phyloP scores from a whole-genome alignment of 2,113 vertebrate genomes.

The Seriola dumerili region DNA sequence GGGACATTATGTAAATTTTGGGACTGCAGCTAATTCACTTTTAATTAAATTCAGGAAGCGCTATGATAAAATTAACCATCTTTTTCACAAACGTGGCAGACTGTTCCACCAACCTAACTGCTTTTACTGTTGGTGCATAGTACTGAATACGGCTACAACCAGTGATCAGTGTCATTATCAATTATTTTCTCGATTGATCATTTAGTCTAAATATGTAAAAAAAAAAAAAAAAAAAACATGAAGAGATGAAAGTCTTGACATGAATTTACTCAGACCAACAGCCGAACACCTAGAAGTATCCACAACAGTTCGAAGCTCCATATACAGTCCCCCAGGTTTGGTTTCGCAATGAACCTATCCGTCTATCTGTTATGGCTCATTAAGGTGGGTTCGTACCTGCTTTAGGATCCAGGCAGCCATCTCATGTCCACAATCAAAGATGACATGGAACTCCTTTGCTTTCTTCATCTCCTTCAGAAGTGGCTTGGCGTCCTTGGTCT shows the following conservation, averaged over 20 bases:
- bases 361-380: slow-evolving; percentile 20
- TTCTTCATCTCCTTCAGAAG: slow-evolving; percentile 99
- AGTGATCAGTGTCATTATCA: neutral
- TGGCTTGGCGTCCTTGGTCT: slow-evolving; percentile 98
- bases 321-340: neutral
- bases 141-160: neutral
- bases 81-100: slow-evolving; percentile 21
- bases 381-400: slow-evolving; percentile 85
- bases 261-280: too few species aligned
- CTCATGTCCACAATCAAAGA: slow-evolving; percentile 98
- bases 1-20: slow-evolving; percentile 47
- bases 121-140: neutral
- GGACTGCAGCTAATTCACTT: slow-evolving; percentile 42
- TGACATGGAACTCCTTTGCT: slow-evolving; percentile 97
- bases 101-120: neutral
- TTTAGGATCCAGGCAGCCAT: slow-evolving; percentile 98
- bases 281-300: neutral
- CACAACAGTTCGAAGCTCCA: neutral
- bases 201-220: neutral
- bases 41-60: slow-evolving; percentile 42
- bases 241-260: too few species aligned
- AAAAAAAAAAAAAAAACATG: neutral
- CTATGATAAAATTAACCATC: slow-evolving; percentile 29
- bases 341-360: neutral
- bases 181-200: neutral